These are phyloP conservation scores for Pantala flavescens DNA, from an alignment of 1,140 invertebrate genomes.

Conservation along the genomic window DNA sequence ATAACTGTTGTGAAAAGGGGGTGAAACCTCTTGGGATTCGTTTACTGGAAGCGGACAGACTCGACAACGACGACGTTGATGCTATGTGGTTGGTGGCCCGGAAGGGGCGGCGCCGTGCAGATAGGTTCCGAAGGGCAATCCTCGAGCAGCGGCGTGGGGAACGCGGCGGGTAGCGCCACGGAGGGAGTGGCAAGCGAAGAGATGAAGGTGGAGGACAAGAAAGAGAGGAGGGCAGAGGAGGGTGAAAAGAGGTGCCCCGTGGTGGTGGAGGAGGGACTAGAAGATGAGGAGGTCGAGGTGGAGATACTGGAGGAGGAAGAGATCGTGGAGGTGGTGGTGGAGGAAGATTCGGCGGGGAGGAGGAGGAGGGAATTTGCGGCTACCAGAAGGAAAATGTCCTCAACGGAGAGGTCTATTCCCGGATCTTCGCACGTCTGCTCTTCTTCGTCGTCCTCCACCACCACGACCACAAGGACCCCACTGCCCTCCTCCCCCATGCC, in stretches of 20 bases:
- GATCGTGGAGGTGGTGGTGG: background rate
- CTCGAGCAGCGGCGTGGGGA: background rate
- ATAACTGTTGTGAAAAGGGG: too few relatives aligned
- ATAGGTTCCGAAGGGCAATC: background rate
- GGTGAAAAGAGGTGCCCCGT: background rate
- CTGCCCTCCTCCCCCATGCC: background rate
- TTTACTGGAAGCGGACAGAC: background rate
- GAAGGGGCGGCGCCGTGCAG: background rate
- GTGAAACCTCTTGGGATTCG: background rate
- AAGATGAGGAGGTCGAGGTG: background rate
- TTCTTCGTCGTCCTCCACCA: background rate
- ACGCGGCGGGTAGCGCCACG: background rate
- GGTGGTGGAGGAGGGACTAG: background rate
- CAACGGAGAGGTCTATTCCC: background rate
- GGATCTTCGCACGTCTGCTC: background rate
- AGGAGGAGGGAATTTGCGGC: background rate
- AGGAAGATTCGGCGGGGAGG: background rate
- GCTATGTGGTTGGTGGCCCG: slow-evolving; percentile 1
- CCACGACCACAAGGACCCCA: background rate
- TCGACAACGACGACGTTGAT: background rate
- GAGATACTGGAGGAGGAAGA: background rate
- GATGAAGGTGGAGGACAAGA: background rate
- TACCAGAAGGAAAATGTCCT: background rate
- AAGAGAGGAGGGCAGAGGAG: background rate
- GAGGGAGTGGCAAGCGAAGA: too few relatives aligned